Base-by-base conservation (phyloP, 2,797 vertebrate species). In the Pangasius sanitwongsei region DNA sequence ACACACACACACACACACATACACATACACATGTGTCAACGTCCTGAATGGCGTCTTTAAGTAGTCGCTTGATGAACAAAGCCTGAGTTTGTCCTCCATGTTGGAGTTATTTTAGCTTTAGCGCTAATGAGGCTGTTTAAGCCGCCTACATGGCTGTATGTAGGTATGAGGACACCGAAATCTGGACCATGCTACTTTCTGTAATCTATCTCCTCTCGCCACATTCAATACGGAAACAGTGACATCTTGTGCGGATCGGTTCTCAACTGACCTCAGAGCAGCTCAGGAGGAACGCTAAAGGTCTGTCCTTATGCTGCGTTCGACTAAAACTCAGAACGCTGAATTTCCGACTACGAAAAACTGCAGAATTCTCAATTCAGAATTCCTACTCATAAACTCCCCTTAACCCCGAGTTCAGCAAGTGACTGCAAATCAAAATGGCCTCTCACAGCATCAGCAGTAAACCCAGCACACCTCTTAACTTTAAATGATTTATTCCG, bases 41-140 rank as follows among this genome's bases (percentile, higher is more conserved):
- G 15, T 83, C 37, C 57, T 83, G 37, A 83, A n/a, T 83, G 37
- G 7, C 63, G 23, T 83, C 59, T 83, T 83, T 44, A 83, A 83
- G 25, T 13, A 44, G 59, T 25, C 2, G 4, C 1, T 20, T 61
- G 55, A 82, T 41, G 55, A 82, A n/a, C 31, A 59, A 37, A 57
- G 78, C 53, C 18, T 37, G 53, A 34, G 77, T 81, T 81, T 53
- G 70, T 41, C 70, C 70, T 72, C 37, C 34, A 72, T 41, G 44
- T 50, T 75, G 41, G 41, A 75, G 44, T 77, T 50, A 15, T 75
- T 50, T n/a, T 48, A 48, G 25, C 70, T 11, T 72, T 41, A 41
- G 2, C 11, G 7, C 44, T 75, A 48, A 28, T 2, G 6, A 23
- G 3, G 9, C 23, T 44, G 70, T 41, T 74, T 1, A 20, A 72